Conservation (phyloP, 2,888 invertebrate genomes). For the Vanessa cardui region DNA sequence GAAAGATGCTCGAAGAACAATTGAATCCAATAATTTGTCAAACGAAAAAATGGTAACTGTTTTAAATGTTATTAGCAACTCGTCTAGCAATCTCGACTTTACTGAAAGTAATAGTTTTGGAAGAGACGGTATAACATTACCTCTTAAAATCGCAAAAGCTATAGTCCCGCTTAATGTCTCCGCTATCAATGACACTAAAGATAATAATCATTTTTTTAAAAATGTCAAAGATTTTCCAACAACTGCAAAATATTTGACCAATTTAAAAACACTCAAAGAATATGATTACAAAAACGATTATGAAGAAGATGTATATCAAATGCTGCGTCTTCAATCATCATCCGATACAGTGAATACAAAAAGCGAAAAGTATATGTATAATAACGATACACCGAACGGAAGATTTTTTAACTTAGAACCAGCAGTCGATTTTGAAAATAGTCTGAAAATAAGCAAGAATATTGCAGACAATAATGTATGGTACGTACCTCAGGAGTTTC, state of each 20-base stretch:
- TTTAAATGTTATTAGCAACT: not conserved
- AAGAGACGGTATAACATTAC: conserved; percentile 12
- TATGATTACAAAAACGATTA: conserved; percentile 34
- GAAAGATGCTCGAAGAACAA: conserved; percentile 17
- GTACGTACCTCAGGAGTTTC: conserved; percentile 66
- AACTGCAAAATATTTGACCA: not conserved
- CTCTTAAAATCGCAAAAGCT: conserved; percentile 12
- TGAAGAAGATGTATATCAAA: conserved; percentile 1
- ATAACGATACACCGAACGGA: conserved; percentile 20
- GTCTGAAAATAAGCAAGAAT: not conserved
- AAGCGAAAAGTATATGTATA: not conserved
- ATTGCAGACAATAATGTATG: conserved; percentile 47
- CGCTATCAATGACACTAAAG: not conserved
- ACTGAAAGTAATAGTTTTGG: conserved; percentile 7
- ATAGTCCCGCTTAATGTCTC: not conserved
- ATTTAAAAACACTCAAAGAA: conserved; percentile 28
- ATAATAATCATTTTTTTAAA: not conserved
- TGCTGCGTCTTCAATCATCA: conserved; percentile 13
- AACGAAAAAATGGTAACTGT: not conserved
- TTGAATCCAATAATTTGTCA: conserved; percentile 2
- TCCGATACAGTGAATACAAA: not conserved
- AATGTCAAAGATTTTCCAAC: not conserved
- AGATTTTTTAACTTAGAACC: conserved; percentile 65
- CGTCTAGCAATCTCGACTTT: not conserved
- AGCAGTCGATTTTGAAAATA: conserved; percentile 45